Base-by-base conservation (phyloP, 2,888 invertebrate species). In the Cataglyphis livida region DNA sequence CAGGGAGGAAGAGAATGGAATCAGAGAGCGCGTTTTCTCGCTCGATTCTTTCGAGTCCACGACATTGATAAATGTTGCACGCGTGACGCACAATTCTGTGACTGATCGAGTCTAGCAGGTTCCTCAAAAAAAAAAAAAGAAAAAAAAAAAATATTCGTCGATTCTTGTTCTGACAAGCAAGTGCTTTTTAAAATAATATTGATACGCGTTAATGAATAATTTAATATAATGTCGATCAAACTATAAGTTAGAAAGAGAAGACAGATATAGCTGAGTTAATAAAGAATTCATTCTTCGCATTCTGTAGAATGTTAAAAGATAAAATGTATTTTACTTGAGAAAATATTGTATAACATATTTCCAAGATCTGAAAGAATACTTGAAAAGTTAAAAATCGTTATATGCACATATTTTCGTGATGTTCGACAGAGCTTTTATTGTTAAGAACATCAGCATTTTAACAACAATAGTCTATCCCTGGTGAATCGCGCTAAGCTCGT, bases 11-110 rank as follows among this genome's bases (percentile, higher is more conserved):
- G 75, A 74, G 73, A 81, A 81, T 71, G 44, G 32, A 41, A 51
- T 25, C 74, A 54, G 84, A 83, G 61, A 87, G 82, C 89, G 84
- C 85, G 84, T 89, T 71, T 83, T 82, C 81, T 82, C 70, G 15
- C 15, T 51, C 44, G 84, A 65, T 83, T 70, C 87, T 88, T 82
- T 84, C 65, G 73, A 84, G 79, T 73, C 71, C 18, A 64, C 83
- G 89, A 89, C 89, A 71, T 85, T 89, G 89, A 90, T 86, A 76
- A 90, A 90, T 90, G 89, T 83, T 64, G 61, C 65, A 66, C 87
- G 88, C 87, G 89, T 89, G 88, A 82, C 85, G 81, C 51, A 64
- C 83, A 54, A 54, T 81, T 78, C 64, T 82, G 64, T 54, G 78
- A 64, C 48, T 44, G 32, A 9, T 25, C 68, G 66, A 32, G 44